Conservation (phyloP, 2,113 vertebrate species). For the Corythornis madagascariensis region DNA sequence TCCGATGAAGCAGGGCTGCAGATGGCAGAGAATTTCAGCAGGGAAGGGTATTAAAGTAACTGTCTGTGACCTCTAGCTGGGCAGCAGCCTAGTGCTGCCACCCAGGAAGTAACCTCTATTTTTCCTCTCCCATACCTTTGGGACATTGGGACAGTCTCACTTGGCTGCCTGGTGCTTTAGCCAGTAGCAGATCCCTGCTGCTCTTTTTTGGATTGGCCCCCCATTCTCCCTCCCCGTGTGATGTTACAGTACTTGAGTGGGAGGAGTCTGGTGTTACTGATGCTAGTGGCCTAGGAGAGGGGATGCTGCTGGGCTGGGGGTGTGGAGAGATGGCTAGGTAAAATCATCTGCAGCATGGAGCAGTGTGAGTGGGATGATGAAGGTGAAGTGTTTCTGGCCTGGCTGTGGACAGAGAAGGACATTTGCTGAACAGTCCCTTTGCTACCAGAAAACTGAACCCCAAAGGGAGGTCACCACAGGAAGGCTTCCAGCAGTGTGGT, state of each 20-base stretch:
- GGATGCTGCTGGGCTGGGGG: background rate
- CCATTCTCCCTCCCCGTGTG: background rate
- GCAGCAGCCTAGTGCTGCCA: background rate
- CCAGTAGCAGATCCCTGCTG: background rate
- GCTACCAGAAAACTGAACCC: background rate
- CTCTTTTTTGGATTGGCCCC: background rate
- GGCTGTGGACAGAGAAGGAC: background rate
- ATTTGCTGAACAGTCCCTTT: background rate
- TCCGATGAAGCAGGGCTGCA: background rate
- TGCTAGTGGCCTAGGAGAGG: background rate
- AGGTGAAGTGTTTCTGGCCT: background rate
- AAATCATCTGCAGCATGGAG: background rate
- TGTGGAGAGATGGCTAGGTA: background rate
- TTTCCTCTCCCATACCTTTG: background rate
- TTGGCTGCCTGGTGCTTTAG: background rate
- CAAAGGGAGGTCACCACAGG: background rate
- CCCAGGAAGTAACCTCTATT: background rate
- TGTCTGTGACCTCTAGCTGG: background rate
- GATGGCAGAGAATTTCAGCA: background rate
- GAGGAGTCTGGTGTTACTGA: background rate
- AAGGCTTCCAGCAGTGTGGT: background rate
- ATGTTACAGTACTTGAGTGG: background rate
- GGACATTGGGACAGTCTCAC: background rate
- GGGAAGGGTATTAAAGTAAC: background rate
- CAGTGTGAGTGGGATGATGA: background rate